Base-by-base conservation (phyloP, 1,140 invertebrate species). In the Helicorthomorpha holstii region DNA sequence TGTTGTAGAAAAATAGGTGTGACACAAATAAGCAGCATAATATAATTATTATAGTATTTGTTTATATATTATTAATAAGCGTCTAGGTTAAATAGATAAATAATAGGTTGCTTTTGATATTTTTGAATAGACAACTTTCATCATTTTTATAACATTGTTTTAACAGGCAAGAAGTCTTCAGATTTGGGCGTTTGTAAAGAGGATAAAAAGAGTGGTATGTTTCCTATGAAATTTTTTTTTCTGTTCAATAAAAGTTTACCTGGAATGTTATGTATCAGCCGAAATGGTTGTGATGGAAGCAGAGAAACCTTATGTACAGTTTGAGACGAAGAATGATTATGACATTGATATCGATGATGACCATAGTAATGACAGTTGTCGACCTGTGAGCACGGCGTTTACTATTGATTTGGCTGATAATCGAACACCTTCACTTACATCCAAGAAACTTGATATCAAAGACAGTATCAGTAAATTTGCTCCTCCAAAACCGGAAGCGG, bases 391-490 rank as follows among this genome's bases (percentile, higher is more conserved):
- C 38, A 68, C 66, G 60, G 69, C 70, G 27, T 72, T 73, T 54
- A 72, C 69, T 21, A 64, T 73, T 26, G 70, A 72, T 49, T 65
- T 72, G 54, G 64, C 61, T 46, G 66, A 65, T 25, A 61, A 53
- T 48, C 59, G 52, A 44, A 47, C 49, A 1, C 53, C 57, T 54
- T 34, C 29, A 7, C 16, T 16, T 34, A 27, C 50, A 44, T 49
- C 29, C 26, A 64, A 63, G 53, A 62, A 61, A 29, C 49, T 66
- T 27, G 61, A 61, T 21, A 65, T 67, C 22, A 56, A 57, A 19
- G 68, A 66, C 48, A 65, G 64, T 50, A 63, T 73, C 25, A 70
- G 67, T 57, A 66, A 72, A 57, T 73, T 69, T 60, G 64, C 71
- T 54, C 70, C 70, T 23, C 58, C 56, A 22, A 68, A 67, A 54